Base-by-base conservation (phyloP, 2,113 vertebrate species). In the Tylochromis polylepis region DNA sequence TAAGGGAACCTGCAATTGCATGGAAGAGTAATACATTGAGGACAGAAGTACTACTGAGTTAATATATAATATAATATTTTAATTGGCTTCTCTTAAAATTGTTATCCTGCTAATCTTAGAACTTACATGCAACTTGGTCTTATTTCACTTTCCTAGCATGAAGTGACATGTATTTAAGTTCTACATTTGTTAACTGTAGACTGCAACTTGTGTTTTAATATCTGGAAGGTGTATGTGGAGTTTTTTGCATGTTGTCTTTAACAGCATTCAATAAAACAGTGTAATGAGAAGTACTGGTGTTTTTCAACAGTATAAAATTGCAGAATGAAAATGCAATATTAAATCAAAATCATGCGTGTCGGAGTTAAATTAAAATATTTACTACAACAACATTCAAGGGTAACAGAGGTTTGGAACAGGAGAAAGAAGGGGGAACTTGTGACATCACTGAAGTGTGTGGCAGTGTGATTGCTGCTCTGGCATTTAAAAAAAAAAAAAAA, bases 1-100 rank as follows among this genome's bases (percentile, higher is more conserved):
- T 8, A 51, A 51, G 1, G 8, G 49, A 51, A 18, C 16, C 18
- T 51, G 7, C 49, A 18, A 18, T 14, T 0, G 0, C 7, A 18
- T 51, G 46, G 46, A 51, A 51, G 16, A 51, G 7, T 51, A 2
- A 18, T 51, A 51, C 4, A 16, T 18, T 2, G 7, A 51, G 16
- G 46, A 51, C 49, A 51, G 8, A 7, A 51, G 49, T 51, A 51
- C 16, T 9, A 4, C 18, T 18, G n/a, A n/a, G n/a, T 51, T 0
- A 51, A 51, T 51, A 51, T 51, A 51, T 16, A 51, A n/a, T n/a
- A n/a, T n/a, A n/a, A n/a, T n/a, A n/a, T n/a, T 51, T 9, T 20
- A 51, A 18, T 4, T 18, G 16, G 16, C 49, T 51, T 8, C 3
- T 51, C 49, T 51, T 51, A 51, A 51, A 51, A 8, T 51, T 51